phyloP scores from a whole-genome alignment of 2,797 vertebrate species.

The Chelmon rostratus region DNA sequence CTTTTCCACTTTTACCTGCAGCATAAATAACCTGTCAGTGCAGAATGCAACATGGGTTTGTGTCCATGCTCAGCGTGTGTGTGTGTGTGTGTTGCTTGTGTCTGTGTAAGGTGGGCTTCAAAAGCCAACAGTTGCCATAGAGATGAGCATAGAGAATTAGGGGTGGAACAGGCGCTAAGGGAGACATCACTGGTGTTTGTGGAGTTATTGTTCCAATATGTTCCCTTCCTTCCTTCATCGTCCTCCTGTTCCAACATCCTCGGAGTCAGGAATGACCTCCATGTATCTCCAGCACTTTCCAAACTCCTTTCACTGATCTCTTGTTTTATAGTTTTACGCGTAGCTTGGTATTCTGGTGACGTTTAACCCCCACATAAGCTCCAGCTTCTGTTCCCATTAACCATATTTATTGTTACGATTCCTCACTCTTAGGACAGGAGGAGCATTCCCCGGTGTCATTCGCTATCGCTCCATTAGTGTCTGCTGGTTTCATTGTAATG shows the following conservation, averaged over 20 bases:
- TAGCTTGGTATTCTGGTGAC: constrained; percentile 48
- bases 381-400: constrained; percentile 59
- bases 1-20: constrained; percentile 6
- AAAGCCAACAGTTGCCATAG: constrained; percentile 82
- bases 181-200: constrained; percentile 70
- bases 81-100: constrained; percentile 12
- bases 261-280: constrained; percentile 44
- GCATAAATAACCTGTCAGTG: constrained; percentile 31
- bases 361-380: constrained; percentile 15
- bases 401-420: constrained; percentile 76
- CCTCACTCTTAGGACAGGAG: constrained; percentile 63
- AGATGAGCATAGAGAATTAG: constrained; percentile 73
- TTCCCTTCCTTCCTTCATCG: constrained; percentile 36
- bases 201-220: constrained; percentile 64
- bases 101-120: constrained; percentile 44
- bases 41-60: constrained; percentile 28
- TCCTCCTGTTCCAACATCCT: constrained; percentile 29
- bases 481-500: constrained; percentile 63
- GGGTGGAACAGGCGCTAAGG: constrained; percentile 60
- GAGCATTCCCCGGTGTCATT: constrained; percentile 56
- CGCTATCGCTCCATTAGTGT: constrained; percentile 73
- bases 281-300: constrained; percentile 38
- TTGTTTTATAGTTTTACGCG: constrained; percentile 10
- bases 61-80: constrained; percentile 14
- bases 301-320: constrained; percentile 26